These are phyloP conservation scores for Lagopus muta DNA, from an alignment of 2,113 vertebrate species.

Conservation along the genomic window DNA sequence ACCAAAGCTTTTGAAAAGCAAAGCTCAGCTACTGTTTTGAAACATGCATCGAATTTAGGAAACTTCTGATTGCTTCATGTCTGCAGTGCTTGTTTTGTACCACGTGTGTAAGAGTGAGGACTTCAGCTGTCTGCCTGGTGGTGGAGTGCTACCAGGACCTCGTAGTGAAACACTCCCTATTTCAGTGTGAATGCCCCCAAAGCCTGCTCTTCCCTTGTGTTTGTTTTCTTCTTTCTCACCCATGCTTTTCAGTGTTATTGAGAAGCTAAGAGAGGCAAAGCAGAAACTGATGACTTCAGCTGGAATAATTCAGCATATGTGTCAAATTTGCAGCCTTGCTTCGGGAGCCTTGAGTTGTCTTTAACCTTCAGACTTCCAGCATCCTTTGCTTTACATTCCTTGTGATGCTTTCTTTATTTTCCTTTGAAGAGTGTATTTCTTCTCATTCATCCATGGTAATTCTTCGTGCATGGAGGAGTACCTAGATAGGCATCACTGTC, in stretches of 20 bases:
- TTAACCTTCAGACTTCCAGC: background rate
- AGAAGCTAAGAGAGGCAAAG: slow-evolving; percentile 3
- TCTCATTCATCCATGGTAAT: background rate
- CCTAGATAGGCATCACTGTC: background rate
- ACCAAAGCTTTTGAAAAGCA: background rate
- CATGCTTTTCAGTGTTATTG: background rate
- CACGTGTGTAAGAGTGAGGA: background rate
- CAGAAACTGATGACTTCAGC: slow-evolving; percentile 6
- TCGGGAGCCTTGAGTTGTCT: background rate
- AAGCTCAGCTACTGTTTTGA: background rate
- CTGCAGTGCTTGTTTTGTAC: background rate
- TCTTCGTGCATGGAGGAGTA: background rate
- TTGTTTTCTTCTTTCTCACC: slow-evolving; percentile 5
- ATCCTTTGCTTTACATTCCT: background rate
- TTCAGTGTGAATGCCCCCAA: background rate
- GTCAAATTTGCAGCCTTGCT: background rate
- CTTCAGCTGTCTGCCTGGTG: background rate
- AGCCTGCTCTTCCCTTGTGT: background rate
- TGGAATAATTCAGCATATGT: background rate
- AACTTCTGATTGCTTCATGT: background rate
- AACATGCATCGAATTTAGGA: background rate
- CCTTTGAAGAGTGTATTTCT: background rate
- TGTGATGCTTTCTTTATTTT: background rate
- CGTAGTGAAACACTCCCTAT: background rate
- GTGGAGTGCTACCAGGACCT: background rate